Base-by-base conservation (phyloP, 2,797 vertebrate species). In the Podargus strigoides region DNA sequence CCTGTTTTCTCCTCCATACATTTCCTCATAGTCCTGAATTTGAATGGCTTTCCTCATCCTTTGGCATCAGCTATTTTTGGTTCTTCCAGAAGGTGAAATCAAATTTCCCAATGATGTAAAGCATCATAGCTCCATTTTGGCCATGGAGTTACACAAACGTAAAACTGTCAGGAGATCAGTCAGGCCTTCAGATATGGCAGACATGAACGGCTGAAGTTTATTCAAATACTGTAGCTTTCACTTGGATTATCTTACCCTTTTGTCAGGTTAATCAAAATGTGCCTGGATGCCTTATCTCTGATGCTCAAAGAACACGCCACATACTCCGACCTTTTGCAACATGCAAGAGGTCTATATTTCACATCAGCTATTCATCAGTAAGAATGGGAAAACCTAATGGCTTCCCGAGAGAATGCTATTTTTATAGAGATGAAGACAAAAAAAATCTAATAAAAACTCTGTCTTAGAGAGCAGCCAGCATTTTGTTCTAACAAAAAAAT, bases 241-340 rank as follows among this genome's bases (percentile, higher is more conserved):
- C 58, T 55, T 83, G 72, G 46, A 83, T 80, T 87, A 85, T 80
- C 53, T 92, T 37, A 62, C 0, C 1, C 26, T 87, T 92, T 92
- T 78, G 34, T 49, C 44, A 87, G 27, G 69, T 83, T 85, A 67
- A 88, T 80, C 36, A 91, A 95, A 95, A 93, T 16, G 32, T 89
- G 50, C 52, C 72, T 77, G 62, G 53, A 50, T 95, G 66, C 30
- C 44, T 77, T 49, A 64, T 41, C 42, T 67, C 49, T 59, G 39
- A 67, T 79, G 42, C 37, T 92, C 30, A 63, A 81, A 79, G 75
- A 82, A 27, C 39, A 83, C 5, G 2, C 16, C 10, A 69, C 0
- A 2, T 36, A 52, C 60, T 68, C 46, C 55, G 34, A 72, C 23
- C 14, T 63, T 84, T 47, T 50, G 12, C 27, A 72, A 53, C 27